These are phyloP conservation scores for Sebastes trivittatus DNA, from an alignment of 2,797 vertebrate genomes.

Conservation along the genomic window DNA sequence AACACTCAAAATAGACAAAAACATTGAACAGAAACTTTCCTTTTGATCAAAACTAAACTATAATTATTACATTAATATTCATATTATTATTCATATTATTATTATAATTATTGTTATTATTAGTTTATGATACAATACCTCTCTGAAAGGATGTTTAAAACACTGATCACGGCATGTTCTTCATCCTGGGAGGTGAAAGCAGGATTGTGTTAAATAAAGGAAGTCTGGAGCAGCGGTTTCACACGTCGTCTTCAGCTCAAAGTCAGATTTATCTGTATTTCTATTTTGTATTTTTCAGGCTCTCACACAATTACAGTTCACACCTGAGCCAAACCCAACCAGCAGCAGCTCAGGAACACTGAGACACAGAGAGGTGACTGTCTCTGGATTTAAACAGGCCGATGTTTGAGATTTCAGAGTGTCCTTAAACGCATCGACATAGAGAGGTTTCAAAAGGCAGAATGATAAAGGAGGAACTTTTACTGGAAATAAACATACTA, in stretches of 20 bases:
- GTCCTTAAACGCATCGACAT: neutral
- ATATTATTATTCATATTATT: too few species aligned
- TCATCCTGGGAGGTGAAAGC: neutral
- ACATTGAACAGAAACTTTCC: neutral
- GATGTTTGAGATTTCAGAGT: neutral
- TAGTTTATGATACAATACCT: too few species aligned
- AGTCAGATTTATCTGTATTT: neutral
- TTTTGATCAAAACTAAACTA: neutral
- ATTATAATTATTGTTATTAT: too few species aligned
- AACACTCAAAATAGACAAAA: neutral
- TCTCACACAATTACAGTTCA: neutral
- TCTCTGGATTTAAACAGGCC: neutral
- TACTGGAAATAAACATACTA: neutral
- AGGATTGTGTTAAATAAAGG: neutral
- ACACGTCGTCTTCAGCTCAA: neutral
- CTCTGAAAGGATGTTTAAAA: neutral
- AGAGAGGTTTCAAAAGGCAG: neutral
- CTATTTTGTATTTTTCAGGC: neutral
- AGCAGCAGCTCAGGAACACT: neutral
- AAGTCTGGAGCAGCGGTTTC: neutral
- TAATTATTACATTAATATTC: neutral
- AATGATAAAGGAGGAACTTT: neutral
- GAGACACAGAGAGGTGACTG: neutral
- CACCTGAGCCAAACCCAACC: slow-evolving; percentile 1
- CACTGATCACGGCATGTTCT: neutral